phyloP scores from a whole-genome alignment of 2,888 invertebrate genomes.

The Acronicta leporina region DNA sequence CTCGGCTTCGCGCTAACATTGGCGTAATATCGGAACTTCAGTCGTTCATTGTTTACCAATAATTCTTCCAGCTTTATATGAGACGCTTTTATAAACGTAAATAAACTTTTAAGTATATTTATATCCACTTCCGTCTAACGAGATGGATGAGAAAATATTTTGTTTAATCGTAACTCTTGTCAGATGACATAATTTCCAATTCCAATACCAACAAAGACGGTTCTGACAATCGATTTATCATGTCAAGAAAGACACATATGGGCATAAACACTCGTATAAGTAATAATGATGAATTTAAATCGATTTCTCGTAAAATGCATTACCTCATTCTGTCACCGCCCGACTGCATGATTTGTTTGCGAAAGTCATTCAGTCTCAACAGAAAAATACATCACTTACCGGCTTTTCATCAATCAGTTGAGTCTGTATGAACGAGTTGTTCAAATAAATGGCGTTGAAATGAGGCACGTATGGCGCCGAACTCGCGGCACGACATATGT shows the following conservation, averaged over 20 bases:
- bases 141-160: neutral
- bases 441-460: conserved; percentile 61
- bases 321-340: conserved; percentile 28
- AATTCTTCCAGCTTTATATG: conserved; percentile 12
- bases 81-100: conserved; percentile 4
- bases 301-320: conserved; percentile 28
- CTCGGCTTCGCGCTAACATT: conserved; percentile 39
- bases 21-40: conserved; percentile 24
- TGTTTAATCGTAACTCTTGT: no score
- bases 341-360: conserved; percentile 25
- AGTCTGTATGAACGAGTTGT: conserved; percentile 39
- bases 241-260: neutral
- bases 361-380: conserved; percentile 28
- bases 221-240: neutral
- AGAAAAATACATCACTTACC: conserved; percentile 34
- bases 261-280: conserved; percentile 5
- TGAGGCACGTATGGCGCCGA: conserved; percentile 54
- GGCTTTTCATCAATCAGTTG: conserved; percentile 40
- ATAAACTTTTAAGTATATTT: neutral
- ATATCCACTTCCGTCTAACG: neutral
- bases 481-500: conserved; percentile 61
- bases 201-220: neutral
- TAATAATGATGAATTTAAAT: conserved; percentile 22
- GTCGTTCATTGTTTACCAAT: conserved; percentile 23
- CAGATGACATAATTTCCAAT: neutral